phyloP scores from a whole-genome alignment of 2,888 invertebrate species.

The Choristoneura rosaceana region DNA sequence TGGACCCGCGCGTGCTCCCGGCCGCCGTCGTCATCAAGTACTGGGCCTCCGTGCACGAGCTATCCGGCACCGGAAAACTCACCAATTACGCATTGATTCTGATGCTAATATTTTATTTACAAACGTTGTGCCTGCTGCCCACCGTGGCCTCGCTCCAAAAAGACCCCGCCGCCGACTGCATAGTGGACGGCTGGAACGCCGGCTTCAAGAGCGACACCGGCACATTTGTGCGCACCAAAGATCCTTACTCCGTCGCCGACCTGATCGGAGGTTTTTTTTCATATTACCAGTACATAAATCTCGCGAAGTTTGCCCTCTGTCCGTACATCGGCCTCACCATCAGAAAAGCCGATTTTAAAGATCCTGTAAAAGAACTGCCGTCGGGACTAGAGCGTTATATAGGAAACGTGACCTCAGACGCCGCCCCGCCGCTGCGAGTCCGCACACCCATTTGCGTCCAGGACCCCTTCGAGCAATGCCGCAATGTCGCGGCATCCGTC shows the following conservation, averaged over 20 bases:
- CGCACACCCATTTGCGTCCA: slow-evolving; percentile 85
- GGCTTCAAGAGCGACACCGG: slow-evolving; percentile 80
- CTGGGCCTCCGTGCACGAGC: slow-evolving; percentile 88
- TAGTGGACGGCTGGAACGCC: slow-evolving; percentile 86
- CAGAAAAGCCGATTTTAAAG: slow-evolving; percentile 68
- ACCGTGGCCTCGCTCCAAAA: slow-evolving; percentile 80
- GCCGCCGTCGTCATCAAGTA: slow-evolving; percentile 88
- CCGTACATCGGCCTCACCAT: slow-evolving; percentile 86
- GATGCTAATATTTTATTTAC: slow-evolving; percentile 89
- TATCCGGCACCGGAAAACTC: slow-evolving; percentile 85
- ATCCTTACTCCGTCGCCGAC: slow-evolving; percentile 75
- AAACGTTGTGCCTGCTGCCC: slow-evolving; percentile 85
- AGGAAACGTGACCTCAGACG: slow-evolving; percentile 56
- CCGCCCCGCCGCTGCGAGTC: slow-evolving; percentile 61
- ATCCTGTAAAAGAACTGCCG: slow-evolving; percentile 58
- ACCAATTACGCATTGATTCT: slow-evolving; percentile 89
- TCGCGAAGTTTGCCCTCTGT: slow-evolving; percentile 84
- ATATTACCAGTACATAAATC: too few species aligned
- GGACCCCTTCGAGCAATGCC: slow-evolving; percentile 88
- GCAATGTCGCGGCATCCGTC: slow-evolving; percentile 82
- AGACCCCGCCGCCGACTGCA: slow-evolving; percentile 51
- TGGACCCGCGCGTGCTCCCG: slow-evolving; percentile 86
- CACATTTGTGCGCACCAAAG: too few species aligned
- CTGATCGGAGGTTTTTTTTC: slow-evolving; percentile 88
- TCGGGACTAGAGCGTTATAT: slow-evolving; percentile 75